Percentiles rank a stretch among this genome's conserved stretches.
These are phyloP conservation scores for Schizaphis graminum DNA, from an alignment of 2,888 invertebrate genomes.

Conservation along the genomic window DNA sequence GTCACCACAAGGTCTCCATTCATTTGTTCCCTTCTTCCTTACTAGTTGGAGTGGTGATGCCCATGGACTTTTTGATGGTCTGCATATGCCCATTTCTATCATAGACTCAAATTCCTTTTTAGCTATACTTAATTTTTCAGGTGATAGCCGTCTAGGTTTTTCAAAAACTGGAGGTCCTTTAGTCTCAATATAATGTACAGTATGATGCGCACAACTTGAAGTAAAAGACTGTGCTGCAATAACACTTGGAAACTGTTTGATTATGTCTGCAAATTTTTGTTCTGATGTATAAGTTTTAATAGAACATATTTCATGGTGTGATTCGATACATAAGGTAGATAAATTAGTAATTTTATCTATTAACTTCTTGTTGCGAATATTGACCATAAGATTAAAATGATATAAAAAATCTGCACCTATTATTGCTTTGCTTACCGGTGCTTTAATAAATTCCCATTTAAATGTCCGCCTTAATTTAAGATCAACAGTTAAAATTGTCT, in stretches of 20 bases:
- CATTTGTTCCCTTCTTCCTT: slow-evolving; percentile 67
- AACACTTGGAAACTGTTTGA: not conserved
- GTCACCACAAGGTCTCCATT: slow-evolving; percentile 68
- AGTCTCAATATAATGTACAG: slow-evolving; percentile 69
- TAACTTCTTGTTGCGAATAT: too few species aligned
- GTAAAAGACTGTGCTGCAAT: not conserved
- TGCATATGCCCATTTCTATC: slow-evolving; percentile 45
- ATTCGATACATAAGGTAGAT: not conserved
- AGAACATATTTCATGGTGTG: not conserved
- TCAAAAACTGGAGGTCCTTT: slow-evolving; percentile 69
- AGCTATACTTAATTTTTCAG: slow-evolving; percentile 69
- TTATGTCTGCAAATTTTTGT: not conserved
- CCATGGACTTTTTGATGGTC: slow-evolving; percentile 67
- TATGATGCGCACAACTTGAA: slow-evolving; percentile 53
- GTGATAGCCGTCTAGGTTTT: slow-evolving; percentile 69
- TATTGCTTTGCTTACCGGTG: too few species aligned
- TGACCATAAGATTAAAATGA: too few species aligned
- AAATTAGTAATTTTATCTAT: slow-evolving; percentile 7
- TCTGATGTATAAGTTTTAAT: not conserved
- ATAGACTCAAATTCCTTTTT: slow-evolving; percentile 69
- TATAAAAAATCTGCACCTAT: too few species aligned
- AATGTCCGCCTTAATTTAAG: too few species aligned
- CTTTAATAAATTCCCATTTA: too few species aligned
- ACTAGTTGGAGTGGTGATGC: slow-evolving; percentile 69
- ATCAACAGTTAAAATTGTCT: too few species aligned